phyloP scores from a whole-genome alignment of 2,797 vertebrate species.

The Hippoglossus hippoglossus region DNA sequence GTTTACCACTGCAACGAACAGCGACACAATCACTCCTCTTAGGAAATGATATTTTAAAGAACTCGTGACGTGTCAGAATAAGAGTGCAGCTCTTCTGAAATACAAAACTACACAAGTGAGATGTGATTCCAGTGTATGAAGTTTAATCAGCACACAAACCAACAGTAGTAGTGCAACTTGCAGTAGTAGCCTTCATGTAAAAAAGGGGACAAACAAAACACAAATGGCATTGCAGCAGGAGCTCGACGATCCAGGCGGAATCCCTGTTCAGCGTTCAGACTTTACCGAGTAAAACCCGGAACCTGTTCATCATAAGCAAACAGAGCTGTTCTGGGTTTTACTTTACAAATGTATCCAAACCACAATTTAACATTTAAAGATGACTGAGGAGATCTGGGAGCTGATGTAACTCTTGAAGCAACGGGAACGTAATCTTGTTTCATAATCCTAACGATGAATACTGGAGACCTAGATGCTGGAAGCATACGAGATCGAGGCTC shows the following conservation, averaged over 20 bases:
- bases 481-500: background rate
- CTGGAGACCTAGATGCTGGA: background rate
- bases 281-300: background rate
- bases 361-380: too few relatives aligned
- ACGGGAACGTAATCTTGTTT: background rate
- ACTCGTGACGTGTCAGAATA: background rate
- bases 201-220: conserved; percentile 38
- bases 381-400: background rate
- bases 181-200: conserved; percentile 48
- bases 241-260: conserved; percentile 21
- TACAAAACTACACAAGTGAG: background rate
- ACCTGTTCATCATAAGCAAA: background rate
- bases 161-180: conserved; percentile 68
- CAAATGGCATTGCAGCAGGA: conserved; percentile 24
- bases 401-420: background rate
- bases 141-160: conserved; percentile 69
- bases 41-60: too few relatives aligned
- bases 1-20: too few relatives aligned
- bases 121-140: conserved; percentile 67
- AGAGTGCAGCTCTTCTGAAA: background rate
- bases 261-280: background rate
- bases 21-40: too few relatives aligned
- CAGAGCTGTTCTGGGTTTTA: conserved; percentile 12
- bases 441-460: conserved; percentile 11
- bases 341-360: conserved; percentile 4